Conservation (phyloP, 2,888 invertebrate genomes). For the Sesia apiformis region DNA sequence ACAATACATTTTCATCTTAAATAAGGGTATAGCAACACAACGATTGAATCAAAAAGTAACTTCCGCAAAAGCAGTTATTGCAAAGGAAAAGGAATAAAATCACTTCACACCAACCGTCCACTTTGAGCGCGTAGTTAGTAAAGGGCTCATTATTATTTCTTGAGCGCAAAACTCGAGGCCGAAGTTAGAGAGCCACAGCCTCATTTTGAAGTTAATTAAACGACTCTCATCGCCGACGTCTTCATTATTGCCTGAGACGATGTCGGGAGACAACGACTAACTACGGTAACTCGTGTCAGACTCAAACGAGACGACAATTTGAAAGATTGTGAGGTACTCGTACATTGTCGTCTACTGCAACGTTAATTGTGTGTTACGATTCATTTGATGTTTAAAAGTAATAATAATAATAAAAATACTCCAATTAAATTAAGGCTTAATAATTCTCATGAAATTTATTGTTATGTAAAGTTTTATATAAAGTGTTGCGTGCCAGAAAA, state of each 20-base stretch:
- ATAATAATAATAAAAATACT: too few species aligned
- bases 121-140: background rate
- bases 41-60: too few species aligned
- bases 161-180: conserved; percentile 27
- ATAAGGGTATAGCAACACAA: too few species aligned
- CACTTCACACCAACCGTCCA: background rate
- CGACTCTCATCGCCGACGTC: conserved; percentile 43
- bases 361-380: too few species aligned
- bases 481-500: too few species aligned
- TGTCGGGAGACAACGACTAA: background rate
- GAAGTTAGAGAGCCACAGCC: conserved; percentile 35
- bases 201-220: conserved; percentile 64
- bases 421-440: too few species aligned
- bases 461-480: too few species aligned
- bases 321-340: background rate
- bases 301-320: background rate
- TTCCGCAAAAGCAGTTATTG: too few species aligned
- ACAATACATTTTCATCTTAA: too few species aligned
- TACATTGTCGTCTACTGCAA: too few species aligned
- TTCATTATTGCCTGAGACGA: conserved; percentile 38
- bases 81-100: background rate
- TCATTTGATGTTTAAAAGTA: too few species aligned
- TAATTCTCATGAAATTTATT: too few species aligned
- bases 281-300: background rate
- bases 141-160: conserved; percentile 48